Evolutionary conservation across 2,888 invertebrate genomes (phyloP), one percentile per base, ranked within the genome.

Genomic region (Ectobius pallidus): DNA sequence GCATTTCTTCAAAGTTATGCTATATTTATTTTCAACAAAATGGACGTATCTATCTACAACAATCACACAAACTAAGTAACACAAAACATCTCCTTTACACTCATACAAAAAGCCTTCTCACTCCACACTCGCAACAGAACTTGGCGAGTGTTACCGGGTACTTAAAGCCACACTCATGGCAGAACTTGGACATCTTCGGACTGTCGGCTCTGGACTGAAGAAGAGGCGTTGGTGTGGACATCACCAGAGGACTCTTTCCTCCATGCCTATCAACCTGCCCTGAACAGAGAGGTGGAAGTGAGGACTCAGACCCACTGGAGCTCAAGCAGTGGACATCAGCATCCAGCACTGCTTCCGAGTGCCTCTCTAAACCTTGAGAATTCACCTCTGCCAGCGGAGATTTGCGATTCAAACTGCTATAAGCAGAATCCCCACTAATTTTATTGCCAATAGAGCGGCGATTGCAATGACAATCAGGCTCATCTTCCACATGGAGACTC

Each of bases 81-180:
- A 34, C 6, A 34, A 7, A 34, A 34, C 34, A 34, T 34, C 9
- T 42, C 20, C 32, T 11, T 2, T 3, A 1, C 30, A n/a, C 16
- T 71, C 52, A 71, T 14, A 71, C 18, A 6, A 49, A 46, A 3
- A 94, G 88, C 80, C 95, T 86, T 80, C 88, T 89, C 75, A 93
- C 89, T 72, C 97, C 97, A 83, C 97, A 97, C 80, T 96, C 93
- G 81, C 95, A 93, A 85, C 97, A 97, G 84, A 96, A 97, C 83
- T 96, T 97, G 79, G 96, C 97, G 67, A 88, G 86, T 72, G 89
- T 86, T 27, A 93, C 85, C 25, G 95, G 92, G 85, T 95, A 97
- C 82, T 89, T 91, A 78, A 87, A 90, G 73, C 97, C 97, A 85
- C 97, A 97, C 82, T 96, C 94, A 84, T 96, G 95, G 81, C 97